phyloP scores from a whole-genome alignment of 2,113 vertebrate genomes.

The Elachura formosa region DNA sequence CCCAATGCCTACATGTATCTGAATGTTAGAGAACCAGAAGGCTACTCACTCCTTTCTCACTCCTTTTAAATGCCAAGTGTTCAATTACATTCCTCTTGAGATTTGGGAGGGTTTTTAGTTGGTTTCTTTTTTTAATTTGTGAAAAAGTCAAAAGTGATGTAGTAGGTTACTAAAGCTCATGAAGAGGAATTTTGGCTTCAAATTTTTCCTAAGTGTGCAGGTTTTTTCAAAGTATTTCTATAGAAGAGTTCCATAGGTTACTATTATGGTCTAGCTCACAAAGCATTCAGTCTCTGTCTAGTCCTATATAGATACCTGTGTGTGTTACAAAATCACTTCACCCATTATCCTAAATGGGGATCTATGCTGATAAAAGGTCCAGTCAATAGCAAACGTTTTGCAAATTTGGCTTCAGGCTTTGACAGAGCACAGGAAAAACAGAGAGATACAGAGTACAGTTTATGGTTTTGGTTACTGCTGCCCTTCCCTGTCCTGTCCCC shows the following conservation, averaged over 20 bases:
- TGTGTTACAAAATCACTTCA: background rate
- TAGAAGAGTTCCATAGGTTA: background rate
- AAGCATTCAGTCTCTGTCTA: background rate
- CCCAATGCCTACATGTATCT: slow-evolving; percentile 58
- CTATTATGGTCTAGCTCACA: background rate
- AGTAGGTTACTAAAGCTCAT: slow-evolving; percentile 28
- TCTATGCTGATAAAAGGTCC: background rate
- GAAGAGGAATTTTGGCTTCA: background rate
- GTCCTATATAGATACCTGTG: background rate
- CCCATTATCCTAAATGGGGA: background rate
- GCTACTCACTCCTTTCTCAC: slow-evolving; percentile 57
- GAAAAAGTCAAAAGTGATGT: slow-evolving; percentile 47
- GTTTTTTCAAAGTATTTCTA: background rate
- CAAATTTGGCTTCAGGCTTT: background rate
- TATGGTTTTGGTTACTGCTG: background rate
- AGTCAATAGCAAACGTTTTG: background rate
- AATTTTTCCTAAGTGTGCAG: background rate
- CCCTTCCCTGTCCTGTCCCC: background rate
- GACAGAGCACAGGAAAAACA: background rate
- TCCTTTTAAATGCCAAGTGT: slow-evolving; percentile 68
- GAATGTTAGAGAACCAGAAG: slow-evolving; percentile 56
- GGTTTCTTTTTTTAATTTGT: background rate
- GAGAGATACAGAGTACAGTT: background rate
- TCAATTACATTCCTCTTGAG: slow-evolving; percentile 17
- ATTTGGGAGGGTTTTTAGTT: background rate